These are phyloP conservation scores for Colius striatus DNA, from an alignment of 2,113 vertebrate species.

Conservation along the genomic window DNA sequence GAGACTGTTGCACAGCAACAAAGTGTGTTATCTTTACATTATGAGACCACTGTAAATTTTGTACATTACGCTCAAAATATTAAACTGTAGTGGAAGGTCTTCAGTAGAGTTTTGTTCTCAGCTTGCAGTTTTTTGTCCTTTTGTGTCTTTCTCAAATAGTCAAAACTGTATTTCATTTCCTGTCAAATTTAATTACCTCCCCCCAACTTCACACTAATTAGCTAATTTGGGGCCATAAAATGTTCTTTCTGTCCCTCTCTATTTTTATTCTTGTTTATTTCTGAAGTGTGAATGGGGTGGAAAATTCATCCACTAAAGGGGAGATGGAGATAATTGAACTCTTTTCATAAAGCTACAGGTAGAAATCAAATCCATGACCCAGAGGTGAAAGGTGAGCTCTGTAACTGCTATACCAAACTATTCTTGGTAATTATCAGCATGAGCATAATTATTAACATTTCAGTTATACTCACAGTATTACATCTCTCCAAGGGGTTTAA, in stretches of 20 bases:
- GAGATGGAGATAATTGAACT: constrained; percentile 58
- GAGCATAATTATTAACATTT: constrained; percentile 76
- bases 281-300: constrained; percentile 44
- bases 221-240: constrained; percentile 9
- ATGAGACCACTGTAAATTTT: not conserved
- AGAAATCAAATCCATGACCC: constrained; percentile 76
- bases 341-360: constrained; percentile 64
- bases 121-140: not conserved
- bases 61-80: not conserved
- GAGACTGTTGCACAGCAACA: not conserved
- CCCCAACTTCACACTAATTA: not conserved
- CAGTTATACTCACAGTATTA: constrained; percentile 65
- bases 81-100: not conserved
- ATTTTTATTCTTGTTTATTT: constrained; percentile 65
- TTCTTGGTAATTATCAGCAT: constrained; percentile 76
- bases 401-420: constrained; percentile 68
- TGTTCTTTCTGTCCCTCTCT: constrained; percentile 23
- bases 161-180: not conserved
- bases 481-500: constrained; percentile 76
- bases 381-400: constrained; percentile 71
- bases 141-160: not conserved
- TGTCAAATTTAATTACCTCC: not conserved
- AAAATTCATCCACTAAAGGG: constrained; percentile 57
- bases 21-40: not conserved
- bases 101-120: not conserved